Percentiles rank a stretch among this genome's conserved stretches.
These are phyloP conservation scores for Penaeus monodon DNA, from an alignment of 2,888 invertebrate species.

Conservation along the genomic window DNA sequence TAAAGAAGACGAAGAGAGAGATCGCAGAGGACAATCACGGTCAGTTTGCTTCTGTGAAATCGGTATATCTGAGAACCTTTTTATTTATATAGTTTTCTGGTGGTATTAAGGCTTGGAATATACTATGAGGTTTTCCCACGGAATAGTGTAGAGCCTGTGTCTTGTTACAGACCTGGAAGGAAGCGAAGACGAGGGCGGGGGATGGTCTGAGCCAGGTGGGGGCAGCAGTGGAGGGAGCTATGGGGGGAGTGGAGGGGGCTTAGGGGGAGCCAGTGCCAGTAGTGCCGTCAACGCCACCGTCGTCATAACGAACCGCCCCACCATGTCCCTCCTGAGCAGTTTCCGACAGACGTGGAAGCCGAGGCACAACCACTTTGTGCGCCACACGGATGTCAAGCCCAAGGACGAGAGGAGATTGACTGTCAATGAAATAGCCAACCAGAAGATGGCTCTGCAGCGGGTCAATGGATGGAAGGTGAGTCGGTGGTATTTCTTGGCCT, in stretches of 20 bases:
- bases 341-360: constrained; percentile 81
- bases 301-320: constrained; percentile 68
- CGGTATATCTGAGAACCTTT: too few relatives aligned
- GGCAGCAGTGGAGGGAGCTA: constrained; percentile 45
- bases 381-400: constrained; percentile 86
- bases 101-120: too few relatives aligned
- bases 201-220: constrained; percentile 54
- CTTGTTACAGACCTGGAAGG: constrained; percentile 46
- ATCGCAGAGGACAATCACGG: constrained; percentile 69
- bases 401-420: constrained; percentile 88
- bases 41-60: neutral
- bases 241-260: constrained; percentile 28
- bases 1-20: constrained; percentile 73
- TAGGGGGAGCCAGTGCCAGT: constrained; percentile 7
- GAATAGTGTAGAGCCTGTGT: too few relatives aligned
- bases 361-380: constrained; percentile 80
- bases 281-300: constrained; percentile 34
- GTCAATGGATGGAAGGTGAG: constrained; percentile 92
- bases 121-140: too few relatives aligned
- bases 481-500: neutral
- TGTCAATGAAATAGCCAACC: constrained; percentile 90
- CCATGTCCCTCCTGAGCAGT: constrained; percentile 75
- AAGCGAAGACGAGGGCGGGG: constrained; percentile 50
- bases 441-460: constrained; percentile 86
- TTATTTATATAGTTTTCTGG: too few relatives aligned